A percentile compares a stretch with the other conserved stretches of the same genome.
Evolutionary conservation across 2,888 invertebrate species (phyloP).

Genomic region (Campoplex nolae): DNA sequence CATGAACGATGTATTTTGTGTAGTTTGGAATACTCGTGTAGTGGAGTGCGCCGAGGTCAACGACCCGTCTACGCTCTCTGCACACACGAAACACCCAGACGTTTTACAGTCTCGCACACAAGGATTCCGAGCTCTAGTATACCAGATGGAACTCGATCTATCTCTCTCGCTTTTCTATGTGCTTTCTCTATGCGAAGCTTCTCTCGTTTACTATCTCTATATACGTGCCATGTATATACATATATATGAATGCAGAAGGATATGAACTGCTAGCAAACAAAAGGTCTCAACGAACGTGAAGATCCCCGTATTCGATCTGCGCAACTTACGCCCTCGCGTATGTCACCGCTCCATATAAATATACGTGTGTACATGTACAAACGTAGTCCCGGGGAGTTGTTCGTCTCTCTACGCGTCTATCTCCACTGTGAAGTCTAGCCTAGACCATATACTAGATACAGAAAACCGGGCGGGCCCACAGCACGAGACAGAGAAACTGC

Average conservation of each 20-base stretch:
- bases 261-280: not conserved
- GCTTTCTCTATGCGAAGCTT: conserved; percentile 57
- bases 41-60: conserved; percentile 81
- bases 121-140: conserved; percentile 76
- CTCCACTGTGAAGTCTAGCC: conserved; percentile 75
- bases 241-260: not conserved
- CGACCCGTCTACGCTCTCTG: conserved; percentile 81
- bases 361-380: conserved; percentile 25
- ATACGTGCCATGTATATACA: not conserved
- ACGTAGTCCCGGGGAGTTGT: conserved; percentile 52
- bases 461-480: conserved; percentile 44
- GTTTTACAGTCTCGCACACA: conserved; percentile 67
- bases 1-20: conserved; percentile 78
- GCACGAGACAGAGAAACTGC: conserved; percentile 49
- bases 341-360: not conserved
- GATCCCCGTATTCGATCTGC: not conserved
- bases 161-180: conserved; percentile 60
- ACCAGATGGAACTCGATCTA: conserved; percentile 79
- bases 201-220: conserved; percentile 43
- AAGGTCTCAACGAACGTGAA: not conserved
- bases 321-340: not conserved
- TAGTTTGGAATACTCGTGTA: conserved; percentile 80
- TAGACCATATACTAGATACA: conserved; percentile 69
- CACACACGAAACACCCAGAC: conserved; percentile 69
- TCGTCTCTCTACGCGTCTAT: conserved; percentile 64